These are phyloP conservation scores for Nymphicus hollandicus DNA, from an alignment of 2,113 vertebrate species.

Conservation along the genomic window DNA sequence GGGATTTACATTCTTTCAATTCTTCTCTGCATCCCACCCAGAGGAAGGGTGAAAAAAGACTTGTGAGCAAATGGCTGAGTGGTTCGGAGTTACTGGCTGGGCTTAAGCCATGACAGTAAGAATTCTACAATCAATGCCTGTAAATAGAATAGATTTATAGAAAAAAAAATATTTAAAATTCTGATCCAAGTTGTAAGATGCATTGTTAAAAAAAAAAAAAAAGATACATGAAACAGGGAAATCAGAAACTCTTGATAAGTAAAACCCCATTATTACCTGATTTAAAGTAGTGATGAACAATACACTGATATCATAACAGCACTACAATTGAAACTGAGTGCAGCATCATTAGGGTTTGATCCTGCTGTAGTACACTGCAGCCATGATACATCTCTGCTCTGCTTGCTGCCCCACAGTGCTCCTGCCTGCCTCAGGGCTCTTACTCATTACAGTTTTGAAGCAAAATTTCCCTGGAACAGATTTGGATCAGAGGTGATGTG, in stretches of 20 bases:
- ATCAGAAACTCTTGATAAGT: background rate
- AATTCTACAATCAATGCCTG: background rate
- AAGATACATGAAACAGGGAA: background rate
- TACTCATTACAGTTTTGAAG: background rate
- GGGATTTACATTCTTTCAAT: background rate
- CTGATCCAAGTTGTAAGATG: background rate
- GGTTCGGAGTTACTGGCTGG: background rate
- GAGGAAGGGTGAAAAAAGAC: background rate
- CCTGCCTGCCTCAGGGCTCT: background rate
- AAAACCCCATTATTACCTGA: background rate
- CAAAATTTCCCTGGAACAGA: background rate
- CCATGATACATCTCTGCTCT: background rate
- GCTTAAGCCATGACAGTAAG: background rate
- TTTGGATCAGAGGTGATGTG: background rate
- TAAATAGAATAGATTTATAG: background rate
- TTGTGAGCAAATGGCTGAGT: background rate
- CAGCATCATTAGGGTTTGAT: background rate
- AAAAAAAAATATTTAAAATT: background rate
- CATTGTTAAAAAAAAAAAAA: background rate
- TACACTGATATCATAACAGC: background rate
- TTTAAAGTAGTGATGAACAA: background rate
- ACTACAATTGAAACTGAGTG: background rate
- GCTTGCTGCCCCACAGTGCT: background rate
- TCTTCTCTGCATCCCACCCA: background rate
- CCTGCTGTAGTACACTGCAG: background rate